Percentiles rank a stretch among this genome's conserved stretches.
Conservation (phyloP, 2,797 vertebrate species). For the Pangasius djambal region DNA sequence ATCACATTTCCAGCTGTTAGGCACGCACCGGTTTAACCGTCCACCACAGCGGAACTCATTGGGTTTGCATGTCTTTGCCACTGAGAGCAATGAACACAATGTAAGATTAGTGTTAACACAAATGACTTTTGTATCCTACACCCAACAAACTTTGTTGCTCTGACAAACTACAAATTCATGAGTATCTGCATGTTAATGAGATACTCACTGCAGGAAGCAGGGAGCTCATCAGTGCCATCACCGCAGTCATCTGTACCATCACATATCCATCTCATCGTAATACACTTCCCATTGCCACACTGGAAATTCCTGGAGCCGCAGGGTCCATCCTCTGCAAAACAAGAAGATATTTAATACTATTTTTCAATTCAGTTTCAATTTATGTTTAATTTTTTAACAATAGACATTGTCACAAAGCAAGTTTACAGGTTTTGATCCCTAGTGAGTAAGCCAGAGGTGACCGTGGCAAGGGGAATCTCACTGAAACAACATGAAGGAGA, state of each 20-base stretch:
- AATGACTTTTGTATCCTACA: not conserved
- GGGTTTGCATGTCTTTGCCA: slow-evolving; percentile 74
- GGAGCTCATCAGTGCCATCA: slow-evolving; percentile 83
- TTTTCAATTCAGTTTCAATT: not conserved
- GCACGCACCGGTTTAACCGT: slow-evolving; percentile 80
- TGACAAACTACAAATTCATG: not conserved
- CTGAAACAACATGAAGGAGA: not conserved
- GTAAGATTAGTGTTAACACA: not conserved
- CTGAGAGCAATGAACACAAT: slow-evolving; percentile 61
- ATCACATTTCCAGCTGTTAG: slow-evolving; percentile 83
- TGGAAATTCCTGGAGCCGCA: slow-evolving; percentile 75
- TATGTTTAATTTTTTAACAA: not conserved
- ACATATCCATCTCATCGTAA: slow-evolving; percentile 81
- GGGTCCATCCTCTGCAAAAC: slow-evolving; percentile 62
- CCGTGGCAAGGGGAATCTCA: not conserved
- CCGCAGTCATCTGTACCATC: slow-evolving; percentile 81
- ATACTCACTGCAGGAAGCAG: slow-evolving; percentile 82
- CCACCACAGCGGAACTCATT: slow-evolving; percentile 82
- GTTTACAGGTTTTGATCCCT: not conserved
- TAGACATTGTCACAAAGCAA: not conserved
- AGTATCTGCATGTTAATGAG: not conserved
- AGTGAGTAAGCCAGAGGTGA: not conserved
- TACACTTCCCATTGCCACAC: slow-evolving; percentile 80
- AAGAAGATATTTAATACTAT: not conserved
- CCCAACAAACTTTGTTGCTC: not conserved